A percentile compares a stretch with the other conserved stretches of the same genome.
phyloP scores from a whole-genome alignment of 2,797 vertebrate genomes.

The Lophotriccus pileatus region DNA sequence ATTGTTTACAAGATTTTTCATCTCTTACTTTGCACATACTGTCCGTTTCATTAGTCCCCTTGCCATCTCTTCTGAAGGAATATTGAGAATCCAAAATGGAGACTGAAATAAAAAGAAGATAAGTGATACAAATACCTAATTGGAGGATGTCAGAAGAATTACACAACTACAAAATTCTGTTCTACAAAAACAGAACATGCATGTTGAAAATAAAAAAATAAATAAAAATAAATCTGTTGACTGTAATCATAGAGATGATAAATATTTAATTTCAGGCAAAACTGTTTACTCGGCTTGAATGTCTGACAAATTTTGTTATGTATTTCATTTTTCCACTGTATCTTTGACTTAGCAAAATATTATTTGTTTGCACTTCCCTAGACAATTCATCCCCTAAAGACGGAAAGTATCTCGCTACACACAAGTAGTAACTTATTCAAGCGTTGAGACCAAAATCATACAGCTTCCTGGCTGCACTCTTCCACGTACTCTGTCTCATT shows the following conservation, averaged over 20 bases:
- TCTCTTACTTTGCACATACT: constrained; percentile 95
- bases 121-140: not conserved
- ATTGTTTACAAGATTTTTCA: not conserved
- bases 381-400: not conserved
- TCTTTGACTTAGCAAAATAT: not conserved
- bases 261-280: not conserved
- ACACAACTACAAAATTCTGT: not conserved
- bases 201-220: not conserved
- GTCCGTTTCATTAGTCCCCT: constrained; percentile 89
- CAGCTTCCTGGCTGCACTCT: not conserved
- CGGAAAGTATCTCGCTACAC: accelerated
- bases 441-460: not conserved
- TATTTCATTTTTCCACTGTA: not conserved
- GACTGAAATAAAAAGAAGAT: constrained; percentile 78
- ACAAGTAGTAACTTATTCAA: not conserved
- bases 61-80: constrained; percentile 89
- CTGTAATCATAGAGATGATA: not conserved
- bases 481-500: accelerated
- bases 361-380: not conserved
- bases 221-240: not conserved
- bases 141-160: not conserved
- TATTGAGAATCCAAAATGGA: constrained; percentile 91
- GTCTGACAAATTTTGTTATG: not conserved
- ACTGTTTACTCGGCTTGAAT: not conserved
- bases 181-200: not conserved